phyloP scores from a whole-genome alignment of 2,113 vertebrate species.

The Grammomys surdaster region DNA sequence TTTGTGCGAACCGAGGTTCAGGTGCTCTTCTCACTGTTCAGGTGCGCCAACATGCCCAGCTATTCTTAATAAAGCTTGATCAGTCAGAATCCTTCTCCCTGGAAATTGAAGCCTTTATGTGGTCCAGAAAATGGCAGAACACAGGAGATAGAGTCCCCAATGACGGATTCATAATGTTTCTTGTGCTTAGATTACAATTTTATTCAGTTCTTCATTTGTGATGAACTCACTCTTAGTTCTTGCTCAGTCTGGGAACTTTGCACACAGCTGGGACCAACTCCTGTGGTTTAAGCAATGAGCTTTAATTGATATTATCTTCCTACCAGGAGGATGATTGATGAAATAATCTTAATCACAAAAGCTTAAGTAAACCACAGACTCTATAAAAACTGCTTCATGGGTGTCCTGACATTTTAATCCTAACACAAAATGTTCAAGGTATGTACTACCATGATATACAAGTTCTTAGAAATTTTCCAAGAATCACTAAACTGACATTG shows the following conservation, averaged over 20 bases:
- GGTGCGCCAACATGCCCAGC: not conserved
- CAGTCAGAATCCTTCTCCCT: not conserved
- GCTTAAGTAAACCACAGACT: not conserved
- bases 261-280: not conserved
- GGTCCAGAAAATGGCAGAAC: not conserved
- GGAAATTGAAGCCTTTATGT: not conserved
- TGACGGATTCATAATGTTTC: not conserved
- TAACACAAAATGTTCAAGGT: constrained; percentile 17
- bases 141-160: not conserved
- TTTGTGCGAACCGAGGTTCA: no score
- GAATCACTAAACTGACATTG: not conserved
- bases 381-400: not conserved
- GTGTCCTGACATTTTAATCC: constrained; percentile 23
- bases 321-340: not conserved
- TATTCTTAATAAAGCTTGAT: not conserved
- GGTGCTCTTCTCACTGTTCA: no score
- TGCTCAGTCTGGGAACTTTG: not conserved
- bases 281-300: not conserved
- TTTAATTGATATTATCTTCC: not conserved
- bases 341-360: not conserved
- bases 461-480: not conserved
- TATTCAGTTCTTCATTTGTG: not conserved
- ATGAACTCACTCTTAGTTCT: not conserved
- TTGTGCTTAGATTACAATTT: not conserved
- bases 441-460: not conserved